Conservation (phyloP, 2,888 invertebrate genomes). For the Trichopoda pennipes region DNA sequence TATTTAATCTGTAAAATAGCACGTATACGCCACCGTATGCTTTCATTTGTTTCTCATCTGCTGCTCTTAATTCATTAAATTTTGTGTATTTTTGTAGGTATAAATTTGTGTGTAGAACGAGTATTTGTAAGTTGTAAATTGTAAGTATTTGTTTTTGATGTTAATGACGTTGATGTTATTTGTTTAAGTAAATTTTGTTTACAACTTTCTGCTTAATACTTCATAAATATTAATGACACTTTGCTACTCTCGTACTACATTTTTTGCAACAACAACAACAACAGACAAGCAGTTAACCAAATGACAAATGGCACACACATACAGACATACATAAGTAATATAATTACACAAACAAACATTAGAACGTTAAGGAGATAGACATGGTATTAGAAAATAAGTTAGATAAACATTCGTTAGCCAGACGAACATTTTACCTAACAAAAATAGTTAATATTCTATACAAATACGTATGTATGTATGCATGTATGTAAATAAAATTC, state of each 20-base stretch:
- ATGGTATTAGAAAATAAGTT: slow-evolving; percentile 3
- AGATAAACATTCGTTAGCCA: slow-evolving; percentile 24
- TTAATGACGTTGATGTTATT: slow-evolving; percentile 39
- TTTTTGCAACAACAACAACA: slow-evolving; percentile 19
- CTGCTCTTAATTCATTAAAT: slow-evolving; percentile 17
- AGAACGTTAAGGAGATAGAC: background rate
- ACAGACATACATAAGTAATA: background rate
- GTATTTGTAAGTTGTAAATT: background rate
- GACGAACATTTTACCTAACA: slow-evolving; percentile 17
- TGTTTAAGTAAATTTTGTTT: slow-evolving; percentile 59
- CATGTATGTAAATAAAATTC: slow-evolving; percentile 13
- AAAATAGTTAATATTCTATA: slow-evolving; percentile 31
- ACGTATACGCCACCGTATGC: slow-evolving; percentile 32
- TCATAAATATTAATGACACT: slow-evolving; percentile 68
- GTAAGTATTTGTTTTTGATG: slow-evolving; percentile 3
- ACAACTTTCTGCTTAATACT: slow-evolving; percentile 62
- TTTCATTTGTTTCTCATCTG: background rate
- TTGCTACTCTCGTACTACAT: slow-evolving; percentile 26
- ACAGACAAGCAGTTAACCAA: slow-evolving; percentile 39
- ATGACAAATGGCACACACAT: slow-evolving; percentile 50
- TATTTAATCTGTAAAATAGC: slow-evolving; percentile 51
- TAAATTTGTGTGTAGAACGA: background rate
- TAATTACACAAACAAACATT: background rate
- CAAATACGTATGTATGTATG: background rate
- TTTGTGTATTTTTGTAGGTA: slow-evolving; percentile 6